Base-by-base conservation (phyloP, 2,888 invertebrate genomes). In the Podabrus alpinus region DNA sequence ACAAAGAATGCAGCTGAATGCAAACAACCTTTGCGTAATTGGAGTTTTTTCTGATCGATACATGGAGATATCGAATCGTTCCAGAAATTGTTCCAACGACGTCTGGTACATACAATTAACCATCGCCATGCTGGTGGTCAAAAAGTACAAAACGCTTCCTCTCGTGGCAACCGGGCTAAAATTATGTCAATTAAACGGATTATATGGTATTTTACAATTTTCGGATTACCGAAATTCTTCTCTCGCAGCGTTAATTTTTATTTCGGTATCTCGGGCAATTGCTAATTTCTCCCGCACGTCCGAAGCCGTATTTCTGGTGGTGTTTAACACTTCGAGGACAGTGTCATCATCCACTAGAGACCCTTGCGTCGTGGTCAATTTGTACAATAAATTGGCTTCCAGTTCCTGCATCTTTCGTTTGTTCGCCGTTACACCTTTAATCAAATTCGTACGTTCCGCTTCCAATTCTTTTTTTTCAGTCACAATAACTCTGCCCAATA, bases 21-120 rank as follows among this genome's bases (percentile, higher is more conserved):
- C 29, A 29, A 29, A 29, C 7, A 81, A 83, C 84, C 90, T 90
- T 4, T 88, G 84, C 0, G 92, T 91, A 11, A 92, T 89, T 2
- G 91, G 91, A 68, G 91, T 92, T 77, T 90, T 92, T 9, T 91
- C 89, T 0, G 92, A 95, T 85, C 91, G 89, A 21, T 89, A 89
- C 92, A 97, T 92, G 0, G 96, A 96, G 66, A 93, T 88, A 83
- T 96, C 96, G 83, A 97, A 97, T 25, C 96, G 88, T 83, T 95
- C 95, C 68, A 96, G 87, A 85, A 96, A 97, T 86, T 96, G 96
- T 9, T 92, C 93, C 74, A 97, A 87, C 0, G 96, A 95, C 0
- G 96, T 96, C 88, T 97, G 97, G 83, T 97, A 97, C 96, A 96
- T 97, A 81, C 90, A 91, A 86, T 96, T 96, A 0, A 96, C 96